Percentiles rank a stretch among this genome's conserved stretches.
These are phyloP conservation scores for Dendrocopos noguchii DNA, from an alignment of 2,113 vertebrate genomes.

Conservation along the genomic window DNA sequence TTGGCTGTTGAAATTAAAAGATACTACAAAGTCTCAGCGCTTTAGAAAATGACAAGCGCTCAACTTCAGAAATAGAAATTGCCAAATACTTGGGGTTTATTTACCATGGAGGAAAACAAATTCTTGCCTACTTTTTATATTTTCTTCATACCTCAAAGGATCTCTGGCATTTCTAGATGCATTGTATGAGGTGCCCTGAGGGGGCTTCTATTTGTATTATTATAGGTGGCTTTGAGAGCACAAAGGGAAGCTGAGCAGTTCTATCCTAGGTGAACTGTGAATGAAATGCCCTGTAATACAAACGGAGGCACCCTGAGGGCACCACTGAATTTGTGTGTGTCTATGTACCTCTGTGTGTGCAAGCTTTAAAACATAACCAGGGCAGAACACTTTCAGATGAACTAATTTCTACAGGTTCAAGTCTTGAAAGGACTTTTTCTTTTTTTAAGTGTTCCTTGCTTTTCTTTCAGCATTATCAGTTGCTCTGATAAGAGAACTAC, in stretches of 20 bases:
- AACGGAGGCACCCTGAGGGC: slow-evolving; percentile 46
- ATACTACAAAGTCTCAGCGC: slow-evolving; percentile 12
- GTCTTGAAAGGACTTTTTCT: background rate
- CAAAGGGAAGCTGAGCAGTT: slow-evolving; percentile 36
- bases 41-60: slow-evolving; percentile 30
- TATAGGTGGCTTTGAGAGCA: slow-evolving; percentile 47
- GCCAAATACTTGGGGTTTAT: background rate
- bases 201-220: slow-evolving; percentile 54
- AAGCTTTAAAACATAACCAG: background rate
- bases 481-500: background rate
- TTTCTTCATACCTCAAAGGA: background rate
- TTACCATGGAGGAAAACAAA: slow-evolving; percentile 24
- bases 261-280: slow-evolving; percentile 14
- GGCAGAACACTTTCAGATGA: slow-evolving; percentile 22
- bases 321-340: background rate
- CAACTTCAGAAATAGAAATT: slow-evolving; percentile 24
- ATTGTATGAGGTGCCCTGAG: background rate
- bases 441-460: accelerated
- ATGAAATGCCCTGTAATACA: slow-evolving; percentile 30
- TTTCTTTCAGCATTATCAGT: background rate
- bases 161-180: background rate
- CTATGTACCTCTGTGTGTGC: background rate
- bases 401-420: slow-evolving; percentile 33
- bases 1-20: slow-evolving; percentile 61
- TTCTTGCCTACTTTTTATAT: background rate